Base-by-base conservation (phyloP, 2,888 invertebrate species). In the Synergus japonicus region DNA sequence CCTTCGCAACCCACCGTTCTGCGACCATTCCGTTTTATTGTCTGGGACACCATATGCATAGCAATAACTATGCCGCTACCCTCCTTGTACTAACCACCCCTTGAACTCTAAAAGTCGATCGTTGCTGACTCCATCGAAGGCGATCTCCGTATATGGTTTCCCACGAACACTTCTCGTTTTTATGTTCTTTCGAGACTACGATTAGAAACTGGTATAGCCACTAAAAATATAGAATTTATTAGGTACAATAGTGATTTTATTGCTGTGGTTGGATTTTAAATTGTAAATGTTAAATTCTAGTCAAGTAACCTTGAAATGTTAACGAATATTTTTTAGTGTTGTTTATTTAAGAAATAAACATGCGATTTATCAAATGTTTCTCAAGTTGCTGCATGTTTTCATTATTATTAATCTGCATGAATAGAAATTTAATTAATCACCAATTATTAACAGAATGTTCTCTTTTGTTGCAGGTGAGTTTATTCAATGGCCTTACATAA, bases 1-100 rank as follows among this genome's bases (percentile, higher is more conserved):
- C 82, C 83, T 79, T 79, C 79, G 82, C 78, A 85, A 84, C 79
- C 82, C 84, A 83, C 83, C 85, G 83, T 83, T 86, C 87, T 81
- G 83, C 84, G 82, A 86, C 89, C 87, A 89, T 91, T 91, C 84
- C 88, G 88, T 89, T 90, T 90, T 90, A 91, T 90, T 88, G 91
- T 88, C 86, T 85, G 83, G 85, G 83, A 84, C 86, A 86, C 88
- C 89, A 89, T 90, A 89, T 89, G 90, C 90, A 90, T 88, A 86
- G 90, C 89, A 90, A 91, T 90, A 90, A 91, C 89, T 87, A 87
- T 87, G 83, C 85, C 84, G 85, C 84, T 86, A 86, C 85, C 79
- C 86, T 83, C 81, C 78, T 76, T 64, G 84, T 85, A 81, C 80
- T 83, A 85, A 83, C 84, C 82, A 58, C 77, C 37, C 63, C 58